Conservation (phyloP, 2,113 vertebrate genomes). For the Pyxicephalus adspersus region DNA sequence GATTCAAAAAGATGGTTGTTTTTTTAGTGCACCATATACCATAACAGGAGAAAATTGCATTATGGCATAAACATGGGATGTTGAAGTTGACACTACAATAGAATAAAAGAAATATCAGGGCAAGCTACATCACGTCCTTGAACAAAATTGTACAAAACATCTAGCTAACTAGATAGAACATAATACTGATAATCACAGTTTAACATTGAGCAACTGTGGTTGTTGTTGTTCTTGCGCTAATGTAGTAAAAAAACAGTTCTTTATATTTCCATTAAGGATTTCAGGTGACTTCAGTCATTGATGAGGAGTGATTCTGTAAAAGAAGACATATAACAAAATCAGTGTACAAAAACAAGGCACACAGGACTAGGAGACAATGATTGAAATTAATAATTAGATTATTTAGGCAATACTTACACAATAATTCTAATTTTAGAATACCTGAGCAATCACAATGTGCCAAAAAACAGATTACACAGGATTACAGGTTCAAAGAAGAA, state of each 20-base stretch:
- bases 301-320: slow-evolving; percentile 93
- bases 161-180: slow-evolving; percentile 90
- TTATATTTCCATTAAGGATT: slow-evolving; percentile 69
- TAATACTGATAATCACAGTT: slow-evolving; percentile 86
- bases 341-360: too few relatives aligned
- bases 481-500: too few relatives aligned
- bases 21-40: slow-evolving; percentile 84
- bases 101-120: slow-evolving; percentile 74
- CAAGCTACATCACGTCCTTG: slow-evolving; percentile 94
- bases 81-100: slow-evolving; percentile 76
- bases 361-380: too few relatives aligned
- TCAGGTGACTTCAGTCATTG: slow-evolving; percentile 99
- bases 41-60: slow-evolving; percentile 76
- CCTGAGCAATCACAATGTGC: too few relatives aligned
- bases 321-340: neutral
- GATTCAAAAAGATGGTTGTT: slow-evolving; percentile 79
- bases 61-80: slow-evolving; percentile 81
- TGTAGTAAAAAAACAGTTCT: slow-evolving; percentile 84
- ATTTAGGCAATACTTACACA: too few relatives aligned
- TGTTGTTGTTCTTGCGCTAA: slow-evolving; percentile 88
- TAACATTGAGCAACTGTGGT: slow-evolving; percentile 85
- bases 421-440: too few relatives aligned
- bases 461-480: too few relatives aligned
- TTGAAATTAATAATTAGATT: too few relatives aligned
- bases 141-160: slow-evolving; percentile 99